These are phyloP conservation scores for Lemur catta DNA, from an alignment of 2,797 vertebrate species.

Conservation along the genomic window DNA sequence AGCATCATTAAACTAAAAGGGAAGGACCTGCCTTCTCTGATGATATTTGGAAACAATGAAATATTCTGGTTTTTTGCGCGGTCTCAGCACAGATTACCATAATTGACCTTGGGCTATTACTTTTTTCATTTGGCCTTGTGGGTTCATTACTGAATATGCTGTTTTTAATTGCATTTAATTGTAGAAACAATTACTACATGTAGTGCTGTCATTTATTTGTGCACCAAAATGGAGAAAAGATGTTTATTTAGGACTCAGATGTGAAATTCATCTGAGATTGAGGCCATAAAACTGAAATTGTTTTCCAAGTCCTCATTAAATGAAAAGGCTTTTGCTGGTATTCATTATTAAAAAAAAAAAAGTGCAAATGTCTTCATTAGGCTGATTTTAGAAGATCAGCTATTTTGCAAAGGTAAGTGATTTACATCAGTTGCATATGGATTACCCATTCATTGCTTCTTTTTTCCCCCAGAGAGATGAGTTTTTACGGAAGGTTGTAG, in stretches of 20 bases:
- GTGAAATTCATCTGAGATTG: neutral
- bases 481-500: neutral
- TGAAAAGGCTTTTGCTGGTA: constrained; percentile 34
- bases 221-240: neutral
- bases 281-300: neutral
- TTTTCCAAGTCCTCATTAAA: constrained; percentile 29
- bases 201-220: neutral
- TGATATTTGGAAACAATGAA: neutral
- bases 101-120: neutral
- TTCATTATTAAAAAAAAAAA: constrained; percentile 34
- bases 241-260: neutral
- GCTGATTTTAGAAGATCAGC: constrained; percentile 38
- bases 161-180: neutral
- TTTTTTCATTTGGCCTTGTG: neutral
- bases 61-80: neutral
- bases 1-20: neutral
- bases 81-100: neutral
- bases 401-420: constrained; percentile 26
- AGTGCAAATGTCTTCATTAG: constrained; percentile 4
- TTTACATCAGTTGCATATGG: neutral
- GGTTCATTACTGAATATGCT: neutral
- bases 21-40: neutral
- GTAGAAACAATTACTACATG: neutral
- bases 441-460: neutral
- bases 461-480: neutral